Evolutionary conservation across 2,113 vertebrate species (phyloP).

Genomic region (Bos taurus): ARS-UCD2.0 NC_037336.1:97780501-97781000

Average conservation of each 20-base stretch:
- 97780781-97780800: background rate
- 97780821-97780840: background rate
- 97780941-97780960: background rate
- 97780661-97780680: no score
- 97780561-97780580: background rate
- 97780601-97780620: background rate
- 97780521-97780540: no score
- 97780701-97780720: background rate
- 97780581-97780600: background rate
- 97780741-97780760: accelerated
- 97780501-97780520: background rate
- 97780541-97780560: background rate
- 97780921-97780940: background rate
- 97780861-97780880: background rate
- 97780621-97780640: background rate
- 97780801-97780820: background rate
- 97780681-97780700: accelerated
- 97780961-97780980: background rate
- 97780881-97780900: background rate
- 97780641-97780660: background rate
- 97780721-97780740: background rate
- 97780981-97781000: background rate
- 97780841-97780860: background rate
- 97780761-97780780: background rate
- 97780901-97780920: background rate